Conservation (phyloP, 2,888 invertebrate genomes). For the Amphipoea lucens region DNA sequence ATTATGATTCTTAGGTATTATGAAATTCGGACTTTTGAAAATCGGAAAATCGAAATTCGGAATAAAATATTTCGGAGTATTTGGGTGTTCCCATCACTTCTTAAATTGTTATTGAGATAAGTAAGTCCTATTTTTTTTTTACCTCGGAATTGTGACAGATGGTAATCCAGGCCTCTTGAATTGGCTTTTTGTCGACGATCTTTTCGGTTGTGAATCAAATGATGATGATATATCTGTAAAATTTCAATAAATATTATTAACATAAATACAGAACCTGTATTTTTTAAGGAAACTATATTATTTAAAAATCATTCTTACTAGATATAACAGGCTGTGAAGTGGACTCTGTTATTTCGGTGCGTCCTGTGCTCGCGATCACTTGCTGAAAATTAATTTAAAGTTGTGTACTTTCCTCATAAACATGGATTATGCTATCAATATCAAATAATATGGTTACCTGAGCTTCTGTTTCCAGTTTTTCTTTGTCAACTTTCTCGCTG, state of each 20-base stretch:
- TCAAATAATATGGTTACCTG: conserved; percentile 73
- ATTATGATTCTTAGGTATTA: too few relatives aligned
- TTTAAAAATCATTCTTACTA: conserved; percentile 73
- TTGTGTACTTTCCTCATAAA: background rate
- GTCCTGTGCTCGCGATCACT: conserved; percentile 77
- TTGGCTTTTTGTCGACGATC: conserved; percentile 83
- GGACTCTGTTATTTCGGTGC: conserved; percentile 86
- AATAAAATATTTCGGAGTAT: too few relatives aligned
- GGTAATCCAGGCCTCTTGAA: conserved; percentile 85
- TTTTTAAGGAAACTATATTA: background rate
- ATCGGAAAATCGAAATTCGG: too few relatives aligned
- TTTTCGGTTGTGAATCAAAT: conserved; percentile 83
- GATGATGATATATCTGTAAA: conserved; percentile 81
- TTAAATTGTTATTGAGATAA: background rate
- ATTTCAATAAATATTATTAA: conserved; percentile 12
- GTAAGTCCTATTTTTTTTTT: conserved; percentile 31
- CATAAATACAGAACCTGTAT: too few relatives aligned
- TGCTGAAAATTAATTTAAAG: conserved; percentile 69
- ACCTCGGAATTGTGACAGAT: conserved; percentile 84
- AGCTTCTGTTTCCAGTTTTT: conserved; percentile 84
- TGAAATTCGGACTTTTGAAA: too few relatives aligned
- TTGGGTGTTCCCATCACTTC: background rate
- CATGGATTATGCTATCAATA: background rate
- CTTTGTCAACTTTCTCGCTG: conserved; percentile 92
- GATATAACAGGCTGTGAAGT: conserved; percentile 87